phyloP scores from a whole-genome alignment of 92 coral and sea anemone species.

The Bergia sp. region DNA sequence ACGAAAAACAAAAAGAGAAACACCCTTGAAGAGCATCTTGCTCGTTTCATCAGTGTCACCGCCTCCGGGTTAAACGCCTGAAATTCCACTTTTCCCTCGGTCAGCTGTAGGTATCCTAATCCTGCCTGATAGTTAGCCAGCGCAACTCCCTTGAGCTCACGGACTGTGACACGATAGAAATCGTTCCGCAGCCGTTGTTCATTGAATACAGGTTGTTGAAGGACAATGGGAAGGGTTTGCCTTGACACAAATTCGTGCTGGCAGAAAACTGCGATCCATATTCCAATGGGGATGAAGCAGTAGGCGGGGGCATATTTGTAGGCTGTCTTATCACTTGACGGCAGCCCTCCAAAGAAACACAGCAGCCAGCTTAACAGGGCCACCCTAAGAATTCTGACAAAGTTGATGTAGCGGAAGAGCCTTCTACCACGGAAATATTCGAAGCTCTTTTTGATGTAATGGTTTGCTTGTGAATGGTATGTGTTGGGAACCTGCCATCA shows the following conservation, averaged over 20 bases:
- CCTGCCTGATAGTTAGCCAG: constrained; percentile 69
- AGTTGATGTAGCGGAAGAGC: constrained; percentile 58
- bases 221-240: constrained; percentile 58
- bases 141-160: constrained; percentile 66
- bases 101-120: constrained; percentile 53
- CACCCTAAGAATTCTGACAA: constrained; percentile 10
- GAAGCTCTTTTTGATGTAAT: constrained; percentile 69
- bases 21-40: constrained; percentile 44
- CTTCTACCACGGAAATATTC: constrained; percentile 56
- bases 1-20: too few relatives aligned
- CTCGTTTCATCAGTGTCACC: constrained; percentile 44
- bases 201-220: constrained; percentile 64
- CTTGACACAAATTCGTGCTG: constrained; percentile 73
- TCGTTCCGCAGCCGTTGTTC: constrained; percentile 54
- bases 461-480: constrained; percentile 56
- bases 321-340: background rate
- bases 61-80: constrained; percentile 77
- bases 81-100: constrained; percentile 67
- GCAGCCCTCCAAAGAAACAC: constrained; percentile 55
- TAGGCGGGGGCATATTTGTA: constrained; percentile 48
- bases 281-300: constrained; percentile 50
- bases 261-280: constrained; percentile 59
- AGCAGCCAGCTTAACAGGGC: constrained; percentile 42
- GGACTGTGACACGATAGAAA: constrained; percentile 68
- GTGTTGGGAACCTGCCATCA: too few relatives aligned